phyloP scores from a whole-genome alignment of 2,888 invertebrate species.

The Harmothoe impar region DNA sequence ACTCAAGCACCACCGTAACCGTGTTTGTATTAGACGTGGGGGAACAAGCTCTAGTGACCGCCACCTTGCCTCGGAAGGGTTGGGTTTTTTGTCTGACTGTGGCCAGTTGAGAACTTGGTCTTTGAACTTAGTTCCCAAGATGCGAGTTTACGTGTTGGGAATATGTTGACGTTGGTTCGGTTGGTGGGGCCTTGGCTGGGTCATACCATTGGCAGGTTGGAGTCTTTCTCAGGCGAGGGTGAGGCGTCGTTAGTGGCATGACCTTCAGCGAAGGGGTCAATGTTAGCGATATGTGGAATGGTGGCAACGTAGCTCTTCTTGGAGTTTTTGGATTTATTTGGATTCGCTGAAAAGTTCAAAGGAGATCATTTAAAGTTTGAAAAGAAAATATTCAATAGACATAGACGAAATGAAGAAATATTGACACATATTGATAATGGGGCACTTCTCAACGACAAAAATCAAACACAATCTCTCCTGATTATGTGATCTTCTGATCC shows the following conservation, averaged over 20 bases:
- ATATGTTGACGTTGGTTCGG: slow-evolving; percentile 10
- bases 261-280: slow-evolving; percentile 72
- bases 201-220: slow-evolving; percentile 65
- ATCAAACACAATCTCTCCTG: too few species aligned
- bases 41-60: background rate
- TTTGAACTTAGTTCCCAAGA: background rate
- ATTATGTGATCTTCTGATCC: too few species aligned
- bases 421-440: too few species aligned
- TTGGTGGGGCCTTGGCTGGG: slow-evolving; percentile 2
- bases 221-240: slow-evolving; percentile 64
- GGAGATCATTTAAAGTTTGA: background rate
- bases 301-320: slow-evolving; percentile 63
- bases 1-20: background rate
- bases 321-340: slow-evolving; percentile 61
- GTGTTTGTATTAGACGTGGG: background rate
- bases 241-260: background rate
- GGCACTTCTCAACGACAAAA: too few species aligned
- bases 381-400: too few species aligned
- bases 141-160: background rate
- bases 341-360: slow-evolving; percentile 62
- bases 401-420: too few species aligned
- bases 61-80: background rate
- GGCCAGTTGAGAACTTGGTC: background rate
- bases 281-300: slow-evolving; percentile 79
- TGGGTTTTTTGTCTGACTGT: background rate